Base-by-base conservation (phyloP, 2,888 invertebrate genomes). In the Tiliacea aurago region DNA sequence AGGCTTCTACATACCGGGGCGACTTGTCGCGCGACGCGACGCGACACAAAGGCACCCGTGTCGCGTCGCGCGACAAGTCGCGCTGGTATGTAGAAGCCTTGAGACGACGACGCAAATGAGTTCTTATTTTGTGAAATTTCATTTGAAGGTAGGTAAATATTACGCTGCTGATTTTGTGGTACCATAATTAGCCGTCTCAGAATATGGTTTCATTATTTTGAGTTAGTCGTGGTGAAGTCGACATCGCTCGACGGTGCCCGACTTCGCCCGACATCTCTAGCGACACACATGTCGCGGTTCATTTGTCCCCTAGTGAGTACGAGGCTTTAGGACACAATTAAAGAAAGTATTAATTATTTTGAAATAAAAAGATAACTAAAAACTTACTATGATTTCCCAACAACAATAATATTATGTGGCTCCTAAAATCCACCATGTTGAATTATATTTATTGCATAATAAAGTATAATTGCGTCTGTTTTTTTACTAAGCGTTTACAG, bases 381-480 rank as follows among this genome's bases (percentile, higher is more conserved):
- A 47, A 81, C 83, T 81, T 74, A 84, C 83, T 18, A 11, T 62
- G 20, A 41, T 62, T 63, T 41, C 43, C 64, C 55, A 84, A 15
- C 11, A 81, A 37, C 1, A 76, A 51, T 41, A 80, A 56, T 6
- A 73, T 10, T 11, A 68, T 5, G 6, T 10, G 23, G 28, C n/a
- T 33, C 9, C 6, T 63, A 45, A 61, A 61, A 7, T 18, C 20
- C 53, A 7, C 11, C 84, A 83, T 81, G 37, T 9, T 75, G 6
- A 33, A 55, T 41, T 43, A 4, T 28, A 37, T 23, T 69, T 67
- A 9, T 45, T 67, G 2, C 18, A 6, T 55, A 13, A 20, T 45
- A 23, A 70, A 53, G 7, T 53, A 18, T 11, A 2, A 18, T 33
- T 15, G 6, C n/a, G 4, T n/a, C 10, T 41, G 11, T 28, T 28